phyloP scores from a whole-genome alignment of 2,797 vertebrate genomes.

The Syngnathus acus region DNA sequence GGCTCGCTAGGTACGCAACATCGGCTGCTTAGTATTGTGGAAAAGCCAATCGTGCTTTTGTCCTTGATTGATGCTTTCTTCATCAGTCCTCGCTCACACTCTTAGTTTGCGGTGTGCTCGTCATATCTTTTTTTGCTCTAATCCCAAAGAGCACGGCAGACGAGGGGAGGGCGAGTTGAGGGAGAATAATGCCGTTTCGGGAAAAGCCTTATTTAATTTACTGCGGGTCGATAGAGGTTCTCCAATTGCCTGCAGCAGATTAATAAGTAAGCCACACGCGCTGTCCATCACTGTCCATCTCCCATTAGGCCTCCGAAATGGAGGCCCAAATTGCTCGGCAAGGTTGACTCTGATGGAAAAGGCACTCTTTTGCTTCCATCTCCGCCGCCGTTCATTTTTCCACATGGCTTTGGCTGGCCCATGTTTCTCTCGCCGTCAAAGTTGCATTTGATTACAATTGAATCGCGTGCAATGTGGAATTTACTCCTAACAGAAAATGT shows the following conservation, averaged over 20 bases:
- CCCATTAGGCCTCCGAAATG: conserved; percentile 74
- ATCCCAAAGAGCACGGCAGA: background rate
- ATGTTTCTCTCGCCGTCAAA: background rate
- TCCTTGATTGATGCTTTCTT: background rate
- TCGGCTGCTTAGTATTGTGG: background rate
- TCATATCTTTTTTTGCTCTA: background rate
- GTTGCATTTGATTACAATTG: background rate
- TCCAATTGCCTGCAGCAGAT: conserved; percentile 75
- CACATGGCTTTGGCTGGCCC: background rate
- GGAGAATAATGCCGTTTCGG: conserved; percentile 74
- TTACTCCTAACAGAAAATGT: background rate
- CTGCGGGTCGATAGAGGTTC: conserved; percentile 77
- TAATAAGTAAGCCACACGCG: conserved; percentile 78
- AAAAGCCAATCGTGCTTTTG: background rate
- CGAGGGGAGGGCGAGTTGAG: conserved; percentile 26
- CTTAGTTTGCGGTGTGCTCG: background rate
- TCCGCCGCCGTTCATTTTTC: background rate
- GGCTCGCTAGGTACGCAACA: background rate
- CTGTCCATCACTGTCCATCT: conserved; percentile 80
- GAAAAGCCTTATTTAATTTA: conserved; percentile 78
- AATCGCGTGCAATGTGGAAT: background rate
- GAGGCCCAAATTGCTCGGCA: conserved; percentile 69
- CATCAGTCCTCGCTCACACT: background rate
- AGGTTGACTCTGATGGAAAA: conserved; percentile 70
- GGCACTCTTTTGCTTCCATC: conserved; percentile 2